Evolutionary conservation across 2,888 invertebrate genomes (phyloP).

Genomic region (Crossocerus cetratus): DNA sequence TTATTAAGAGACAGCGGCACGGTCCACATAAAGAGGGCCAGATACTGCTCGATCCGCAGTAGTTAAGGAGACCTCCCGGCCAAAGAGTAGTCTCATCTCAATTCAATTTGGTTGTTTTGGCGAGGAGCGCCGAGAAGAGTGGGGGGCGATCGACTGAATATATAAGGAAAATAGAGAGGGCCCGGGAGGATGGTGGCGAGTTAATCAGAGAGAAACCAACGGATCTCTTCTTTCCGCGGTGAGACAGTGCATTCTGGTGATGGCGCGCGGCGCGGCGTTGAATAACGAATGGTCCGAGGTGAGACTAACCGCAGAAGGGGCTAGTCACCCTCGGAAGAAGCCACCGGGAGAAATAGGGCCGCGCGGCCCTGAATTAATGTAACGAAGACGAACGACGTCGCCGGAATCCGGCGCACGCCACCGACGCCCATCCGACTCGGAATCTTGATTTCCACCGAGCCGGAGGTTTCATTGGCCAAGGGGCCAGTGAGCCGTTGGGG

Average conservation of each 20-base stretch:
- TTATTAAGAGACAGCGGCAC: too few species aligned
- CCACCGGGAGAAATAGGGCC: background rate
- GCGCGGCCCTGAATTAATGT: constrained; percentile 30
- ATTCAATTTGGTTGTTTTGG: background rate
- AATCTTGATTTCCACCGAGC: too few species aligned
- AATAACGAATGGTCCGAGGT: constrained; percentile 48
- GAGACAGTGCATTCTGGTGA: background rate
- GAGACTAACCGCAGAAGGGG: constrained; percentile 9
- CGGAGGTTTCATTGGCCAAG: too few species aligned
- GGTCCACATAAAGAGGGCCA: too few species aligned
- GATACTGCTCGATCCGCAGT: background rate
- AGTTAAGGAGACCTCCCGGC: background rate
- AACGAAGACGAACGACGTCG: constrained; percentile 51
- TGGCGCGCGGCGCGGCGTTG: constrained; percentile 23
- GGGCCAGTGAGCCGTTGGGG: too few species aligned
- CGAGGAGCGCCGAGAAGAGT: background rate
- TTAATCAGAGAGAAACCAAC: constrained; percentile 53
- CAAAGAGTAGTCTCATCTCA: background rate
- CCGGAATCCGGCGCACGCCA: constrained; percentile 2
- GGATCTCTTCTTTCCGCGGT: background rate
- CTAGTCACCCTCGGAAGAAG: background rate
- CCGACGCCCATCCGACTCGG: background rate
- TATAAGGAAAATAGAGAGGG: constrained; percentile 14
- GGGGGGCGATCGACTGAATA: background rate
- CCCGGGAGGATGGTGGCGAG: constrained; percentile 12